A percentile compares a stretch with the other conserved stretches of the same genome.
Conservation (phyloP, 2,113 vertebrate genomes). For the Pseudolaguvia tuberculata region DNA sequence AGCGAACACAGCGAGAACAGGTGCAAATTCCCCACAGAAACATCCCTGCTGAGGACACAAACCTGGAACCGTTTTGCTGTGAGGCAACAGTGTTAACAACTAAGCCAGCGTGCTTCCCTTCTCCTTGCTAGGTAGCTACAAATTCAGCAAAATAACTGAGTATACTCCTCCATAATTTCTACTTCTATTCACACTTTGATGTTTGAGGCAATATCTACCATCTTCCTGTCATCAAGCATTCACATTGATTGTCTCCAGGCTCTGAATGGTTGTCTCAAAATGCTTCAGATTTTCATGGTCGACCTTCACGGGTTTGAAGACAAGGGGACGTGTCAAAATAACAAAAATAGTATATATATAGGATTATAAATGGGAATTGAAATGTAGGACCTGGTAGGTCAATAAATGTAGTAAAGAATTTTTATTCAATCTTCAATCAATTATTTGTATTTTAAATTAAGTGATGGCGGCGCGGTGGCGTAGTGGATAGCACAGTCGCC, state of each 20-base stretch:
- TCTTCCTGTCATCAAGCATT: constrained; percentile 47
- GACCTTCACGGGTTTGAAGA: constrained; percentile 58
- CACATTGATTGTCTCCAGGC: constrained; percentile 65
- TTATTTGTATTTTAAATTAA: too few species aligned
- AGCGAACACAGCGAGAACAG: too few species aligned
- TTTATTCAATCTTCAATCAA: too few species aligned
- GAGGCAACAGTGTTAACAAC: too few species aligned
- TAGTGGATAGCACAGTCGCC: too few species aligned
- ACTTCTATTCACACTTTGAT: constrained; percentile 12
- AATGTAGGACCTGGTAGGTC: background rate
- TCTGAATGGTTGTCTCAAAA: constrained; percentile 63
- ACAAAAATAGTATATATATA: background rate
- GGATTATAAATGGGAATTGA: background rate
- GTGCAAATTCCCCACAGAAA: too few species aligned
- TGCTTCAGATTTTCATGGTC: constrained; percentile 65
- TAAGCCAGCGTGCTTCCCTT: too few species aligned
- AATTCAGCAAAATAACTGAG: background rate
- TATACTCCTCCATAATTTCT: constrained; percentile 12
- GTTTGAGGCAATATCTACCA: background rate
- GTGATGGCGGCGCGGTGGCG: too few species aligned
- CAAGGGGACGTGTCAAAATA: background rate
- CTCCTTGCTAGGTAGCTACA: background rate
- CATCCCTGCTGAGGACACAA: too few species aligned
- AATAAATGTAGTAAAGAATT: too few species aligned
- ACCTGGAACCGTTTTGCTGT: too few species aligned